Percentiles rank a stretch among this genome's conserved stretches.
phyloP scores from a whole-genome alignment of 2,797 vertebrate species.

The Ctenosaura bakeri region DNA sequence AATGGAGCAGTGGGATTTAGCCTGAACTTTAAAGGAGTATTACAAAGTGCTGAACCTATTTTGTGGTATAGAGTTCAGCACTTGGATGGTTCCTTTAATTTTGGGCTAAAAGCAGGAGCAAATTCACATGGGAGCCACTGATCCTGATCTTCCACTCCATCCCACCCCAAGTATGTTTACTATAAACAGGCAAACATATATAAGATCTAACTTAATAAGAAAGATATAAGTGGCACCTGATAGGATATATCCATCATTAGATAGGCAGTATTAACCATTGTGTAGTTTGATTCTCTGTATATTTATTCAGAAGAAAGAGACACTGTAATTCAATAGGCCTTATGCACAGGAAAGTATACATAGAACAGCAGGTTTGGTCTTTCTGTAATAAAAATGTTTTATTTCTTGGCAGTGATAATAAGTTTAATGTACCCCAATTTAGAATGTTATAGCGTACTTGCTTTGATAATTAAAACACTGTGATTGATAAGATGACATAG shows the following conservation, averaged over 20 bases:
- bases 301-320: neutral
- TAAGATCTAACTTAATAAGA: neutral
- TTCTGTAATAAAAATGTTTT: conserved; percentile 55
- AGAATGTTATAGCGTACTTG: conserved; percentile 45
- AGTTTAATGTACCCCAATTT: conserved; percentile 52
- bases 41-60: too few relatives aligned
- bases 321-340: neutral
- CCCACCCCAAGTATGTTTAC: neutral
- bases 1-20: too few relatives aligned
- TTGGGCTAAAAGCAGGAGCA: neutral
- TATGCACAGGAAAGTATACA: neutral
- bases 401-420: conserved; percentile 47
- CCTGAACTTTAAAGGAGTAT: too few relatives aligned
- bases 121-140: neutral
- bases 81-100: too few relatives aligned
- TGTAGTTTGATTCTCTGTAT: neutral
- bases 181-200: neutral
- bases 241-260: neutral
- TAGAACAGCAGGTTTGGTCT: conserved; percentile 21
- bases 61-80: too few relatives aligned
- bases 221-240: neutral
- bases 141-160: neutral
- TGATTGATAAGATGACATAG: conserved; percentile 45
- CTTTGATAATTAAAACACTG: conserved; percentile 50
- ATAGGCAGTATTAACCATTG: neutral